Evolutionary conservation across 2,888 invertebrate genomes (phyloP), one percentile per base, ranked within the genome.

Genomic region (Drosophila macrothrix): DNA sequence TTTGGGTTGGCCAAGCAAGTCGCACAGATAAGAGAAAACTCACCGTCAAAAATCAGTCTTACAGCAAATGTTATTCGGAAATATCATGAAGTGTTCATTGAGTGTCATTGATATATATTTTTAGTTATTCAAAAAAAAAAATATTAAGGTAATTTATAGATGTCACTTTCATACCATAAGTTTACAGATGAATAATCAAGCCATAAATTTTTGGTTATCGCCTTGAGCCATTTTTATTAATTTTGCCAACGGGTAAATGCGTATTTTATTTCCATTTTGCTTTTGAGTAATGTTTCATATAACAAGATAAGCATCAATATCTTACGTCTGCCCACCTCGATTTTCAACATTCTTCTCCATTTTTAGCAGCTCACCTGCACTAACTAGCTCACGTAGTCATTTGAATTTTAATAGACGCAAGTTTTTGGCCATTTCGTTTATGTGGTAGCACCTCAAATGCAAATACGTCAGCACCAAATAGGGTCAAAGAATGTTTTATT

Each of bases 371-470:
- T 72, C 1, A 62, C 41, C 64, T 76, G 61, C 71, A 39, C 52
- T 66, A 73, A 60, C 52, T 77, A 52, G 77, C 60, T 77, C 60
- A 60, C 25, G 12, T 61, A 62, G 39, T 59, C 33, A 67, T 76
- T 77, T 68, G 43, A 76, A 77, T 73, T 64, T 76, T 53, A 37
- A 31, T 59, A 41, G 52, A 50, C 39, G 50, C 65, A 33, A 28
- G 43, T n/a, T 71, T 64, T 77, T 65, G 50, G 58, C 35, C 62
- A 63, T 82, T 78, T 50, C 46, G 41, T 65, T 71, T 56, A 59
- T 68, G 73, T 70, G 62, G 75, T 70, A 70, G 75, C 75, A 70
- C 46, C 68, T 73, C 63, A 69, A 82, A 87, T 84, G 82, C 74
- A 80, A 87, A 84, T 80, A 69, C 65, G 65, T 60, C 37, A 67